Evolutionary conservation across 2,113 vertebrate genomes (phyloP), one percentile per base, ranked within the genome.

Genomic region (Varanus komodoensis): DNA sequence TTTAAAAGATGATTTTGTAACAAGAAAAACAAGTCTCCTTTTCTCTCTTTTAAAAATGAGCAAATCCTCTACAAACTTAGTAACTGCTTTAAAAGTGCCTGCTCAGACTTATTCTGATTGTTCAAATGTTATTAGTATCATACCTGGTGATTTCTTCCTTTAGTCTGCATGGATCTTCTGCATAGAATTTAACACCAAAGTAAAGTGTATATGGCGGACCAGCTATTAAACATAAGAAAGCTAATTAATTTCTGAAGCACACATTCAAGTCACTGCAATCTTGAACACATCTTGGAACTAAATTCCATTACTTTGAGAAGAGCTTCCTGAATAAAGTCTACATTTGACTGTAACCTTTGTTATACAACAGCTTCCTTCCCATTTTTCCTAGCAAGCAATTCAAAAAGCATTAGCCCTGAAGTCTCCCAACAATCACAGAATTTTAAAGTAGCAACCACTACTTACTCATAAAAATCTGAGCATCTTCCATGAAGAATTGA

Each of bases 101-200:
- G 29, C 61, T 68, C 8, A 34, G 29, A 14, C 14, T 38, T 38
- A 86, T n/a, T 67, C 61, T 38, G 1, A 32, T 48, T 2, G 0
- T 3, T 94, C 71, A 82, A 89, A 92, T 25, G 88, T 85, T 89
- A 79, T 77, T 48, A 84, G 89, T 93, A 95, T 87, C 25, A 3
- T 97, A 99, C 98, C 98, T 98, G 92, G 98, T 99, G 91, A 98
- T 97, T 97, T 99, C 98, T 94, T 99, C 98, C 93, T 98, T 98
- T 77, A 99, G 97, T 95, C 97, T 98, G 91, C 97, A 98, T 0
- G 98, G 98, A 96, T 99, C 98, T 93, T 98, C 98, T 73, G 97
- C 97, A 84, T 99, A 99, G 95, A 99, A 99, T 93, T 98, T 99
- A 89, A 99, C 98, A 86, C 98, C 98, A 95, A 99, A 99, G 96